Percentiles rank a stretch among this genome's conserved stretches.
Evolutionary conservation across 2,113 vertebrate genomes (phyloP).

Genomic region (Oceanodroma tethys): DNA sequence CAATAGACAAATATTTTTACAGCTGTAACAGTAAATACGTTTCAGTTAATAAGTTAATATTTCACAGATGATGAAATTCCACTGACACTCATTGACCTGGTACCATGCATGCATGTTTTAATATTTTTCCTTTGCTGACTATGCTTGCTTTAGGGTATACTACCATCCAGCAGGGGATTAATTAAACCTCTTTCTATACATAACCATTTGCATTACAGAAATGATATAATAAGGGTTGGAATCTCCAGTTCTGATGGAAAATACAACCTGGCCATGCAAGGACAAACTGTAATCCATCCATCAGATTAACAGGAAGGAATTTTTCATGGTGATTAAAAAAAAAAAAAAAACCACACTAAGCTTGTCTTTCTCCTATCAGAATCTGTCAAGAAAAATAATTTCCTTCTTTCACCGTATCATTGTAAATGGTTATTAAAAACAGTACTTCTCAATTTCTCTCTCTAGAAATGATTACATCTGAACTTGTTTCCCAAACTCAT

Average conservation of each 20-base stretch:
- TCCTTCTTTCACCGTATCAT: not conserved
- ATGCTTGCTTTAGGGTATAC: conserved; percentile 56
- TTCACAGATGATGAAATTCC: conserved; percentile 59
- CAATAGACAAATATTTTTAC: conserved; percentile 59
- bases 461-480: conserved; percentile 18
- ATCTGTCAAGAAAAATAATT: conserved; percentile 52
- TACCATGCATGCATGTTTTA: not conserved
- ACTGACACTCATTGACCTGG: conserved; percentile 46
- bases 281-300: conserved; percentile 57
- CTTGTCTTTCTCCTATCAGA: conserved; percentile 9
- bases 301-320: conserved; percentile 54
- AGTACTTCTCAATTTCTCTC: conserved; percentile 9
- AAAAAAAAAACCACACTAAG: not conserved
- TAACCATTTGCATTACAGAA: conserved; percentile 62
- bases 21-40: conserved; percentile 38
- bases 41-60: conserved; percentile 60
- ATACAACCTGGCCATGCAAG: conserved; percentile 36
- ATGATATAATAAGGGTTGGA: conserved; percentile 52
- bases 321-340: conserved; percentile 30
- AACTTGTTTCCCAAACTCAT: conserved; percentile 10
- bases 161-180: conserved; percentile 65
- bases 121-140: conserved; percentile 27
- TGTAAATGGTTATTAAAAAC: conserved; percentile 40
- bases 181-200: conserved; percentile 57
- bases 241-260: conserved; percentile 49